Evolutionary conservation across 2,797 vertebrate genomes (phyloP), one percentile per base, ranked within the genome.

Genomic region (Coilia nasus): DNA sequence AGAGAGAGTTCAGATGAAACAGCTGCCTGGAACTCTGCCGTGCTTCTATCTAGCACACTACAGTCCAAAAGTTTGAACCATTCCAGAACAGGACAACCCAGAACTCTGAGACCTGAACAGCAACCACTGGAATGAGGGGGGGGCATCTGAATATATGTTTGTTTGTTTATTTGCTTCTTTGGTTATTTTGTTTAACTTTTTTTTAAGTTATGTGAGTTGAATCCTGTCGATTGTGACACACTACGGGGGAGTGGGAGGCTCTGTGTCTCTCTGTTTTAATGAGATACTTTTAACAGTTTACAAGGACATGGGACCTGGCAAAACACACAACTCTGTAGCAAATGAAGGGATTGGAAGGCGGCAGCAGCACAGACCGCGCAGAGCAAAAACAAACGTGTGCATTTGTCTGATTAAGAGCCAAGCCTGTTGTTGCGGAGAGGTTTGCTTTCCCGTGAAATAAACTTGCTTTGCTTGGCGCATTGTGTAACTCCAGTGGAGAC

Each of bases 341-440:
- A 67, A 31, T 67, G 25, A 31, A 25, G 3, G 25, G 9, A 9
- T 1, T 14, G 50, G 50, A 14, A 54, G 50, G 50, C 3, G 46
- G 46, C 50, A 54, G 50, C 50, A 54, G 9, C 50, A 54, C 50
- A 9, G 50, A 1, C 50, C 3, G 50, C 14, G 2, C 50, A 14
- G 50, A 54, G 50, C 50, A 9, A 54, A 54, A 14, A 54, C 50
- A 54, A 25, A 64, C 19, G 25, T 28, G 25, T 31, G 23, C n/a
- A n/a, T 62, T 62, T 62, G 59, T 62, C 23, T 62, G 59, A 62
- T 62, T 62, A n/a, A n/a, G 59, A 62, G 59, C 59, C 5, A 62
- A 62, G 19, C 23, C 23, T 28, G 25, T 28, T 67, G 62, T 28
- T 28, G 28, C 25, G 28, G 62, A 67, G 62, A 28, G 25, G 9